Evolutionary conservation across 2,113 vertebrate genomes (phyloP).

Genomic region (Ceyx margarethae): DNA sequence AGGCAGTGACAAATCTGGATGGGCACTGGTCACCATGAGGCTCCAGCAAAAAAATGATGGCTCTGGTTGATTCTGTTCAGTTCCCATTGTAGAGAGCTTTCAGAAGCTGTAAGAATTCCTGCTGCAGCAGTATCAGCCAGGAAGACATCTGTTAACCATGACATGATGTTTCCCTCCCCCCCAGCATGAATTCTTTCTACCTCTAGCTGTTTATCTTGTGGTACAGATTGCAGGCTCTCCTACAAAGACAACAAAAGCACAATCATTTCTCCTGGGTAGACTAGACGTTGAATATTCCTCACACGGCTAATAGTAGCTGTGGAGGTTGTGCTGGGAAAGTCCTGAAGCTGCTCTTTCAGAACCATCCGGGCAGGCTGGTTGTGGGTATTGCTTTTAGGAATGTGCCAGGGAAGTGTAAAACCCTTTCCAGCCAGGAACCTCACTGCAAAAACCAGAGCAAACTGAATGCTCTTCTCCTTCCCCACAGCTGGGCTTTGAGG

Average conservation of each 20-base stretch:
- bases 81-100: background rate
- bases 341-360: background rate
- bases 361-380: background rate
- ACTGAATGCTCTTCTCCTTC: background rate
- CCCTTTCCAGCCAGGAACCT: background rate
- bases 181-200: background rate
- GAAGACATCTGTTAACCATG: constrained; percentile 61
- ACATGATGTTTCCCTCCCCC: constrained; percentile 38
- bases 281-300: background rate
- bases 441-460: background rate
- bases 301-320: background rate
- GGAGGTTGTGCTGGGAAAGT: background rate
- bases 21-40: background rate
- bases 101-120: constrained; percentile 24
- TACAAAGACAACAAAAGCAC: background rate
- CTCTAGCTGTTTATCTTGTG: background rate
- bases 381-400: background rate
- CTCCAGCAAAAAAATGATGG: background rate
- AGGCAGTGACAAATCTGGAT: background rate
- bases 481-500: background rate
- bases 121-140: constrained; percentile 41
- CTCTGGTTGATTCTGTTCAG: background rate
- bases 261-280: background rate
- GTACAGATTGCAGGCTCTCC: background rate
- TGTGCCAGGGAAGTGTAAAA: background rate